phyloP scores from a whole-genome alignment of 2,113 vertebrate genomes.

The Bubalus kerabau region DNA sequence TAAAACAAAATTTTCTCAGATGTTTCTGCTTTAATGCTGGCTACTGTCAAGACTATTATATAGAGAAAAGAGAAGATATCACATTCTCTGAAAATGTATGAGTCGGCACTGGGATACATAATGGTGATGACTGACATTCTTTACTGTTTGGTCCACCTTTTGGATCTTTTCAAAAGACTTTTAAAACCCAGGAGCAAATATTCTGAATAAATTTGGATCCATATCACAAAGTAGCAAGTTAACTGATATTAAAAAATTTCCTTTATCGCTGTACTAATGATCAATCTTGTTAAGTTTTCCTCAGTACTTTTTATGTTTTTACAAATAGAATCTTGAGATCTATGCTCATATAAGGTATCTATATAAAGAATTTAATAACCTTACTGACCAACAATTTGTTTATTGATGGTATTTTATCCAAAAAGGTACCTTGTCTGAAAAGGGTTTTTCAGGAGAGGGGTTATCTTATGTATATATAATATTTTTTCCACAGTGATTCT shows the following conservation, averaged over 20 bases:
- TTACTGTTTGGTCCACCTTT: not conserved
- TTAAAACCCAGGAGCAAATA: not conserved
- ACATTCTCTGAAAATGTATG: not conserved
- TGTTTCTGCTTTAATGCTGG: not conserved
- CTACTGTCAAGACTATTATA: not conserved
- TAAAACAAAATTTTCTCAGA: not conserved
- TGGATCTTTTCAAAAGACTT: not conserved
- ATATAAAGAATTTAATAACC: not conserved
- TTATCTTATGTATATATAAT: not conserved
- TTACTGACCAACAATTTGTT: not conserved
- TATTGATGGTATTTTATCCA: not conserved
- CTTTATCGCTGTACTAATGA: not conserved
- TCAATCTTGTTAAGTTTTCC: not conserved
- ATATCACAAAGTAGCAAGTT: not conserved
- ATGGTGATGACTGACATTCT: not conserved
- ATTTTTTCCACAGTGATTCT: not conserved
- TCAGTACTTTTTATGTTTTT: not conserved
- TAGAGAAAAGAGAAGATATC: not conserved
- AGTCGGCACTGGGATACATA: not conserved
- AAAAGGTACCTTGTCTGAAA: not conserved
- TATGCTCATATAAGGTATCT: not conserved
- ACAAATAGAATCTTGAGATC: not conserved
- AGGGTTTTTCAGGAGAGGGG: not conserved
- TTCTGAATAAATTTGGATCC: not conserved
- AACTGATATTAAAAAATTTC: not conserved